These are phyloP conservation scores for Tuberolachnus salignus DNA, from an alignment of 2,888 invertebrate species.

Conservation along the genomic window DNA sequence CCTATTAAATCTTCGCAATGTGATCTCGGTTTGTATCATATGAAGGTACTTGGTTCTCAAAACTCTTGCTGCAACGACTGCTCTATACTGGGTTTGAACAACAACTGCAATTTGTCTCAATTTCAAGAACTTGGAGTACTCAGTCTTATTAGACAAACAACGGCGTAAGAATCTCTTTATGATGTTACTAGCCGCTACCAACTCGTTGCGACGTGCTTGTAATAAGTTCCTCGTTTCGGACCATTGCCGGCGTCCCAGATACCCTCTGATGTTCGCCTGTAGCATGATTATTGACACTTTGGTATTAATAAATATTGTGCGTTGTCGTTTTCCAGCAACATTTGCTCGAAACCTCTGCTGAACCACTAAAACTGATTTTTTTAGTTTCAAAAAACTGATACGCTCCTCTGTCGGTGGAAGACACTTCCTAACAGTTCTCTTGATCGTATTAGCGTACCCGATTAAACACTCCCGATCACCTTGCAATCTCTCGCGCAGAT, in stretches of 20 bases:
- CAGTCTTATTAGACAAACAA: neutral
- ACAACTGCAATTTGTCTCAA: neutral
- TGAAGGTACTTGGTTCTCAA: neutral
- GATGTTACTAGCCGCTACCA: neutral
- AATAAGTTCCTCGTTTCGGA: neutral
- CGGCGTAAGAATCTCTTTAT: neutral
- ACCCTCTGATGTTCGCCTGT: neutral
- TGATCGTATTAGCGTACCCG: neutral
- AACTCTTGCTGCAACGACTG: neutral
- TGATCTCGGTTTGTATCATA: neutral
- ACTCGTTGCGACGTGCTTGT: neutral
- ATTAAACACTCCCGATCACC: neutral
- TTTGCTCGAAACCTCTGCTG: slow-evolving; percentile 28
- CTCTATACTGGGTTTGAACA: neutral
- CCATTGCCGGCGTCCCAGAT: neutral
- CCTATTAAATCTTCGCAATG: neutral
- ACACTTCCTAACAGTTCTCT: neutral
- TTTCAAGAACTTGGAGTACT: neutral
- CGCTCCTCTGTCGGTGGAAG: neutral
- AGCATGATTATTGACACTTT: neutral
- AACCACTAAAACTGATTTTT: neutral
- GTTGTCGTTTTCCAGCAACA: neutral
- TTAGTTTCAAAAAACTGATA: neutral
- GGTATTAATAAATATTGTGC: neutral
- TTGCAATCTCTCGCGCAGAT: neutral